phyloP scores from a whole-genome alignment of 2,113 vertebrate genomes.

The Rutilus rutilus region DNA sequence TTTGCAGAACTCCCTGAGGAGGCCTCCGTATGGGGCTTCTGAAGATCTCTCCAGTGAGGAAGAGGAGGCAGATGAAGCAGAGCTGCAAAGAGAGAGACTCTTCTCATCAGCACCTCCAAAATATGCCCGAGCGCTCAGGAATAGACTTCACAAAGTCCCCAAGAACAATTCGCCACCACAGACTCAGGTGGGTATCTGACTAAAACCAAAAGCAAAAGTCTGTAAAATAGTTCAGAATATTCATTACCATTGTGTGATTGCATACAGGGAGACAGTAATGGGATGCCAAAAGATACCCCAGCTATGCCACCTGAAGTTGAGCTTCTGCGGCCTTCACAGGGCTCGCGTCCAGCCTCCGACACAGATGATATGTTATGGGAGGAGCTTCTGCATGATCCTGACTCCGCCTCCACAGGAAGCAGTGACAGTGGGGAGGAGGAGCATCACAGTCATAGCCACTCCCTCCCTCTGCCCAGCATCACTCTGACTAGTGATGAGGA shows the following conservation, averaged over 20 bases:
- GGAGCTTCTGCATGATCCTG: conserved; percentile 89
- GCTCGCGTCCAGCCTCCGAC: conserved; percentile 87
- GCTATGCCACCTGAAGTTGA: conserved; percentile 62
- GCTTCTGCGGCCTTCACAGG: conserved; percentile 78
- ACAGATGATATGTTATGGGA: conserved; percentile 96
- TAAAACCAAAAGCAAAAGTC: background rate
- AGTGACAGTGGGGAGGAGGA: conserved; percentile 85
- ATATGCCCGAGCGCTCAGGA: conserved; percentile 75
- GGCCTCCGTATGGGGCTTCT: conserved; percentile 73
- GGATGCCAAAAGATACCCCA: background rate
- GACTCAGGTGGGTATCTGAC: conserved; percentile 35
- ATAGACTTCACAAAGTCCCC: conserved; percentile 63
- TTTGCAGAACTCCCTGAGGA: conserved; percentile 71
- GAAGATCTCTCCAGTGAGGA: conserved; percentile 95
- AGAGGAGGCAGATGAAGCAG: conserved; percentile 78
- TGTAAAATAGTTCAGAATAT: background rate
- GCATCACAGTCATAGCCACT: conserved; percentile 59
- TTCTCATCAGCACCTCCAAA: conserved; percentile 69
- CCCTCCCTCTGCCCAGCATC: conserved; percentile 62
- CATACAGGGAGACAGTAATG: conserved; percentile 58
- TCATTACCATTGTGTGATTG: background rate
- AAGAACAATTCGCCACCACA: conserved; percentile 48
- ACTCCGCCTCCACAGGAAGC: conserved; percentile 86
- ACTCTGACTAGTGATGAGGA: conserved; percentile 81
- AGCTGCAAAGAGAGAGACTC: conserved; percentile 62